Base-by-base conservation (phyloP, 2,888 invertebrate species). In the Tanytarsus gracilentus region DNA sequence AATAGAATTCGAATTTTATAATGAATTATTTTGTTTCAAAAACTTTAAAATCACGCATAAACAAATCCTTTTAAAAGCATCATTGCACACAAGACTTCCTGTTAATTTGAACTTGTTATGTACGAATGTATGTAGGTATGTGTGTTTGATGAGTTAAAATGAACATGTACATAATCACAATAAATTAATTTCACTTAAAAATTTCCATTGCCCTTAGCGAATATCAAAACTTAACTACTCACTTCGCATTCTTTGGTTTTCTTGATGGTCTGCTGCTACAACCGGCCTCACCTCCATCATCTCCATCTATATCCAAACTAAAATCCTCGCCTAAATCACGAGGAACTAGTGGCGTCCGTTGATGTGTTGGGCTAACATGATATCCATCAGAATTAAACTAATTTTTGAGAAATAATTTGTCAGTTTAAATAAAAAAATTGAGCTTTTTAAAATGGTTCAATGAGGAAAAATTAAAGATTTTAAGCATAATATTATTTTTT, bases 171-270 rank as follows among this genome's bases (percentile, higher is more conserved):
- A 40, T 25, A 40, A 56, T 56, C 7, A 27, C n/a, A 55, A 39
- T n/a, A 25, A 29, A 23, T 56, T 1, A 39, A 25, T 1, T 6
- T 39, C 26, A 33, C 40, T 40, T 48, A 1, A 50, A 50, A 50
- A 21, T 18, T 18, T 18, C 21, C n/a, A n/a, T n/a, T n/a, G n/a
- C n/a, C n/a, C n/a, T n/a, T n/a, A n/a, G n/a, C n/a, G n/a, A n/a
- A n/a, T n/a, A n/a, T n/a, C n/a, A 11, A 30, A 30, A 30, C 11
- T 30, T 6, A 40, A 62, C 63, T 67, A 84, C 90, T 88, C 75
- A 91, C 91, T 91, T 91, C 75, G 91, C 91, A 81, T 92, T 92
- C 77, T 91, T 92, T 66, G 91, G 90, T 74, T 76, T 69, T 66
- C 69, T 68, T n/a, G 70, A 61, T 48, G 44, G 58, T 48, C 58